Conservation (phyloP, 2,888 invertebrate species). For the Acrobeloides nanus region DNA sequence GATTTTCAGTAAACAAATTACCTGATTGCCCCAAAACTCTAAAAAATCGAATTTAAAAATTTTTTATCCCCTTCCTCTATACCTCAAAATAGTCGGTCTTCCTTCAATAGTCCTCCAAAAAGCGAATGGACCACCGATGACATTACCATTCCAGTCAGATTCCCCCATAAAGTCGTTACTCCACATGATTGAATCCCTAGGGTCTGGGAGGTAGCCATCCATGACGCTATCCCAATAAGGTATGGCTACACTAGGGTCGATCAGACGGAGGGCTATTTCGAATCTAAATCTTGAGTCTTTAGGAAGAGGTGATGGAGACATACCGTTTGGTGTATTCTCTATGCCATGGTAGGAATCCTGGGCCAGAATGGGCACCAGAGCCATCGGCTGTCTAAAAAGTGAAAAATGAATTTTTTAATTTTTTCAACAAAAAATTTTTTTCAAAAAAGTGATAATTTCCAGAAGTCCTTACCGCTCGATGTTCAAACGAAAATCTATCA, state of each 20-base stretch:
- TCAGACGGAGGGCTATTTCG: conserved; percentile 49
- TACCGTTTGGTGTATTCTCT: no score
- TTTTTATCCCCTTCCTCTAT: no score
- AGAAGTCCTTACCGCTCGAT: conserved; percentile 25
- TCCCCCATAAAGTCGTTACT: conserved; percentile 49
- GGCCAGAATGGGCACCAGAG: conserved; percentile 48
- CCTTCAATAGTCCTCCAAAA: conserved; percentile 52
- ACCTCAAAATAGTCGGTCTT: conserved; percentile 45
- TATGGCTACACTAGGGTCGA: conserved; percentile 53
- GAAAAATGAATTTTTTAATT: no score
- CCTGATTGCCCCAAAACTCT: conserved; percentile 45
- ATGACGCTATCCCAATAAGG: conserved; percentile 56
- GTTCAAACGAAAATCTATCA: conserved; percentile 41
- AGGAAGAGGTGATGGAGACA: neutral
- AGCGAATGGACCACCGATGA: conserved; percentile 48
- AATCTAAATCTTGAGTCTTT: conserved; percentile 23
- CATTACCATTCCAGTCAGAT: conserved; percentile 38
- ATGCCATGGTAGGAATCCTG: conserved; percentile 52
- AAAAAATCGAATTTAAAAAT: conserved; percentile 6
- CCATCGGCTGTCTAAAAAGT: conserved; percentile 34
- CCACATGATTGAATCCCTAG: conserved; percentile 54
- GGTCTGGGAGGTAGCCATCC: conserved; percentile 53
- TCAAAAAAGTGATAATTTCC: neutral
- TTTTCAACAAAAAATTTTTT: neutral
- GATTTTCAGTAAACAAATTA: conserved; percentile 31